Evolutionary conservation across 2,797 vertebrate genomes (phyloP), one percentile per base, ranked within the genome.

Genomic region (Pteropus rufus): DNA sequence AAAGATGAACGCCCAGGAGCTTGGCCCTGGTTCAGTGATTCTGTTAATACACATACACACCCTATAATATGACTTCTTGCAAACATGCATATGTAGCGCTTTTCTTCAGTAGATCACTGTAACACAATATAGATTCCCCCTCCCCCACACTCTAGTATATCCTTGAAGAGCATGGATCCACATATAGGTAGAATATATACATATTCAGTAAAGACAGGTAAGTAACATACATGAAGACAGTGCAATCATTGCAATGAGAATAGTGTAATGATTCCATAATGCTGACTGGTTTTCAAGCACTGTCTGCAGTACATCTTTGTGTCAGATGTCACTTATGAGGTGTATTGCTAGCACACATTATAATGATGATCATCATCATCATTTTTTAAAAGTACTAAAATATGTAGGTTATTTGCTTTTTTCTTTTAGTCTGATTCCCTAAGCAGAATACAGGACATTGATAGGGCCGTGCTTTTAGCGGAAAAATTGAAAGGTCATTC

Each of bases 21-120:
- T 36, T 62, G 82, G 54, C 70, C 92, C 58, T 93, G 88, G 46
- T 82, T 91, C 85, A 95, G 1, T 69, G 89, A 82, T 56, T 96
- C 88, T 76, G 65, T 92, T 97, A 93, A 96, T 56, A 94, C 92
- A 97, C 73, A 92, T 14, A 65, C 72, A 94, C 9, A 91, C 12
- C 58, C 56, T 76, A 62, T 72, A 95, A 67, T 16, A n/a, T 36
- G 60, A 89, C 62, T 86, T 94, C 81, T 77, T 83, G 60, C 26
- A 94, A 96, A 88, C 56, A 80, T 21, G 86, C 41, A 92, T 10
- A 58, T 36, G 60, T 0, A 89, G 64, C 73, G 34, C 76, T 97
- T 93, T 79, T 97, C 93, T 76, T 39, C 77, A 84, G 39, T 49
- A 41, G 14, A 93, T 87, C 69, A 34, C 54, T 81, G 7, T 79